Base-by-base conservation (phyloP, 2,113 vertebrate genomes). In the Aphyosemion australe region DNA sequence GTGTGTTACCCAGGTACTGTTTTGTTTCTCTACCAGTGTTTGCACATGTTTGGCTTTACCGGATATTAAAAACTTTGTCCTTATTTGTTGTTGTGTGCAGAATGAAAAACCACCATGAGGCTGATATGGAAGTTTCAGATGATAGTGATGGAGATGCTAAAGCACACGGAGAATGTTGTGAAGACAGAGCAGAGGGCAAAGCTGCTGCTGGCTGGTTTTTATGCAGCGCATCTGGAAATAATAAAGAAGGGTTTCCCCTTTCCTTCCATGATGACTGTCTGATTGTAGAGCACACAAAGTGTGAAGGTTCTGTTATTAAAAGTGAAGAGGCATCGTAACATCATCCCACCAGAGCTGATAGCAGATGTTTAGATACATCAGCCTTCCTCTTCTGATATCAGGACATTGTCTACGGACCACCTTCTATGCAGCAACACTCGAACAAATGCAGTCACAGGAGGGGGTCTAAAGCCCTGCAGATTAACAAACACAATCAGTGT, bases 401-500 rank as follows among this genome's bases (percentile, higher is more conserved):
- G 72, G 57, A 74, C 74, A 70, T 48, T 12, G 21, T 75, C 65
- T 69, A 45, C 61, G 19, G 83, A 83, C 87, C 76, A 81, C 82
- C 84, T 75, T 76, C 80, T 13, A 63, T 69, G 77, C 74, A 65
- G 43, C 37, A 32, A 39, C 37, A 45, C 55, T 56, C 21, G 2
- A 46, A 61, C 64, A 82, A 84, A 83, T 72, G 75, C 71, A 39
- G 42, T 54, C 78, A 19, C 84, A 74, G 81, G 78, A 77, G 81
- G 87, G 51, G 81, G 65, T 68, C 68, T 66, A 26, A 59, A 76
- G 82, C 81, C 76, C 55, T 57, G 65, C 71, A 85, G 87, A 84
- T 90, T 89, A 90, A 75, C 56, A 65, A 45, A 50, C 80, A 74
- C 73, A 86, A 87, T 90, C 84, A 83, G 72, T 0, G 48, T 12